Conservation (phyloP, 2,113 vertebrate species). For the Bubo blakistoni region DNA sequence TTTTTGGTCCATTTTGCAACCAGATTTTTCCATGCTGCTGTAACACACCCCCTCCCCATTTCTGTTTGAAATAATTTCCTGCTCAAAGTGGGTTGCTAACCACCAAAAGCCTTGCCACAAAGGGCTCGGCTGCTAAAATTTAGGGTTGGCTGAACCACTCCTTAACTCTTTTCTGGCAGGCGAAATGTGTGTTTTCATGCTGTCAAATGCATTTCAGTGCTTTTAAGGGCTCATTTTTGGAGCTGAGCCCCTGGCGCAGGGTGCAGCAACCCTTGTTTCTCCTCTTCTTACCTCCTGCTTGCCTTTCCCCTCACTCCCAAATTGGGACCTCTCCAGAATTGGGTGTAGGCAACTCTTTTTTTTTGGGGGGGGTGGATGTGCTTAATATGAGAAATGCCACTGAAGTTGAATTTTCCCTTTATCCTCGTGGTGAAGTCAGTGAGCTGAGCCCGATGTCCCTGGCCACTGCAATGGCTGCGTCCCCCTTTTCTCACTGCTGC, state of each 20-base stretch:
- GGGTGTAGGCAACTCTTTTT: background rate
- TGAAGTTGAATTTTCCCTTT: background rate
- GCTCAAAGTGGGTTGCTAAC: fast-evolving
- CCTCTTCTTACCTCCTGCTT: background rate
- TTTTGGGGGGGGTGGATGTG: no score
- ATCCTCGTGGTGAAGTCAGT: fast-evolving
- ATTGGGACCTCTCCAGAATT: fast-evolving
- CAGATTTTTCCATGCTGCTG: background rate
- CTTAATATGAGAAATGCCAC: background rate
- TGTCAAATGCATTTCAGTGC: background rate
- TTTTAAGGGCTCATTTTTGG: background rate
- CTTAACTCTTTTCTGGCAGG: background rate
- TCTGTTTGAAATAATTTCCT: conserved; percentile 6
- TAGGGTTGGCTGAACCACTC: background rate
- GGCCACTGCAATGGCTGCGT: fast-evolving
- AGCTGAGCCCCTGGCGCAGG: fast-evolving
- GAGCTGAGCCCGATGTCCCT: background rate
- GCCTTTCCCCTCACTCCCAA: background rate
- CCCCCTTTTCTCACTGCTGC: background rate
- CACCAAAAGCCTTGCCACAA: background rate
- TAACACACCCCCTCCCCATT: background rate
- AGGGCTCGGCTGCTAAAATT: background rate
- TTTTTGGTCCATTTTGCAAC: background rate
- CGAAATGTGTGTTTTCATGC: background rate
- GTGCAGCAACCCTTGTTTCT: background rate